A percentile compares a stretch with the other conserved stretches of the same genome.
These are phyloP conservation scores for Knipowitschia caucasica DNA, from an alignment of 2,797 vertebrate genomes.

Conservation along the genomic window DNA sequence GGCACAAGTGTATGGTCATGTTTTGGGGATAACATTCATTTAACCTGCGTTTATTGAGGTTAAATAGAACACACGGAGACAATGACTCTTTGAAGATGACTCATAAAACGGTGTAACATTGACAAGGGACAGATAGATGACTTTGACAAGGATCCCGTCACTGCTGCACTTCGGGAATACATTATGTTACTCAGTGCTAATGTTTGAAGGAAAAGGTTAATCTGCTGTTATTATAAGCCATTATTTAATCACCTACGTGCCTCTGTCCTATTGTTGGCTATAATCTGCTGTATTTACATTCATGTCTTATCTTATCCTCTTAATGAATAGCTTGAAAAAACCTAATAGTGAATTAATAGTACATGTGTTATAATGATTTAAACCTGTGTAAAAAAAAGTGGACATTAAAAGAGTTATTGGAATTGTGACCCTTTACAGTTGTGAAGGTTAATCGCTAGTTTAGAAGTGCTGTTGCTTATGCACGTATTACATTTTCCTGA, in stretches of 20 bases:
- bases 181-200: conserved; percentile 18
- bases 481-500: too few species aligned
- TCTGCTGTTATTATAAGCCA: conserved; percentile 10
- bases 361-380: too few species aligned
- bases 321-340: too few species aligned
- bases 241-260: neutral
- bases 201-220: conserved; percentile 50
- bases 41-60: neutral
- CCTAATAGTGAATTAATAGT: too few species aligned
- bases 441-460: too few species aligned
- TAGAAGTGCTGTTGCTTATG: too few species aligned
- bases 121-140: conserved; percentile 1
- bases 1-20: too few species aligned
- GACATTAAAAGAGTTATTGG: too few species aligned
- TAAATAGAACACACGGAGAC: neutral
- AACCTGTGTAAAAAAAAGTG: too few species aligned
- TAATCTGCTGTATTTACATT: too few species aligned
- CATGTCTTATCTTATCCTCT: too few species aligned
- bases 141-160: conserved; percentile 3
- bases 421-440: too few species aligned
- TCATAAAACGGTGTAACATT: conserved; percentile 1
- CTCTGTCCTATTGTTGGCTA: neutral
- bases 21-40: neutral
- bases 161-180: conserved; percentile 4
- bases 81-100: conserved; percentile 6